These are phyloP conservation scores for Epiblema foenella DNA, from an alignment of 2,888 invertebrate species.

Conservation along the genomic window DNA sequence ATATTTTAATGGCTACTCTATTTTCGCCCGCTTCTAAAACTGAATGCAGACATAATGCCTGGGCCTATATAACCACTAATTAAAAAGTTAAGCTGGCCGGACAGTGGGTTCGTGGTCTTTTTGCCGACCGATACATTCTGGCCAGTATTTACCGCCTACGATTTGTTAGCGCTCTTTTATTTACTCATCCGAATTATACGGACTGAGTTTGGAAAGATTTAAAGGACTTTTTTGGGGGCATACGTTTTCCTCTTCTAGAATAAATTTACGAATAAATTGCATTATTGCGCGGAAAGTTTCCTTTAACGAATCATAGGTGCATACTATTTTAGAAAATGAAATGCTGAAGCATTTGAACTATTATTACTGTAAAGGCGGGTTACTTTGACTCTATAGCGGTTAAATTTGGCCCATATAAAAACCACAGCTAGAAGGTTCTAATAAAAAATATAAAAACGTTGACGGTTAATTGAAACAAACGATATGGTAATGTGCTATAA, in stretches of 20 bases:
- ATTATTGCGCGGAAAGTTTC: too few species aligned
- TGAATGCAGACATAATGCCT: slow-evolving; percentile 23
- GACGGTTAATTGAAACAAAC: too few species aligned
- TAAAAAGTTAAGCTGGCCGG: slow-evolving; percentile 74
- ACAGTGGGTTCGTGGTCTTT: slow-evolving; percentile 68
- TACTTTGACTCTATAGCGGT: too few species aligned
- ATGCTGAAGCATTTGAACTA: too few species aligned
- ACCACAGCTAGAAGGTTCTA: too few species aligned
- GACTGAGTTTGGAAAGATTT: slow-evolving; percentile 18
- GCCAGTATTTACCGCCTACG: slow-evolving; percentile 39
- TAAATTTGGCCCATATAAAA: too few species aligned
- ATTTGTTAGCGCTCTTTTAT: slow-evolving; percentile 33
- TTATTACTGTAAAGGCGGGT: too few species aligned
- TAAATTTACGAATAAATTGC: too few species aligned
- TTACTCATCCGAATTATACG: slow-evolving; percentile 35
- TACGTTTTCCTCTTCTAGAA: not conserved
- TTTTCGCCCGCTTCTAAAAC: not conserved
- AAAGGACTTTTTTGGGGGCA: slow-evolving; percentile 25
- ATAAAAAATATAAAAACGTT: too few species aligned
- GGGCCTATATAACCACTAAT: slow-evolving; percentile 60
- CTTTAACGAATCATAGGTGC: too few species aligned
- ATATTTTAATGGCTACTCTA: not conserved
- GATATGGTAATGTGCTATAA: too few species aligned
- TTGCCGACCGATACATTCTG: slow-evolving; percentile 51
- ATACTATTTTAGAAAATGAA: too few species aligned